These are phyloP conservation scores for Andrena flavipes DNA, from an alignment of 2,888 invertebrate genomes.

Conservation along the genomic window DNA sequence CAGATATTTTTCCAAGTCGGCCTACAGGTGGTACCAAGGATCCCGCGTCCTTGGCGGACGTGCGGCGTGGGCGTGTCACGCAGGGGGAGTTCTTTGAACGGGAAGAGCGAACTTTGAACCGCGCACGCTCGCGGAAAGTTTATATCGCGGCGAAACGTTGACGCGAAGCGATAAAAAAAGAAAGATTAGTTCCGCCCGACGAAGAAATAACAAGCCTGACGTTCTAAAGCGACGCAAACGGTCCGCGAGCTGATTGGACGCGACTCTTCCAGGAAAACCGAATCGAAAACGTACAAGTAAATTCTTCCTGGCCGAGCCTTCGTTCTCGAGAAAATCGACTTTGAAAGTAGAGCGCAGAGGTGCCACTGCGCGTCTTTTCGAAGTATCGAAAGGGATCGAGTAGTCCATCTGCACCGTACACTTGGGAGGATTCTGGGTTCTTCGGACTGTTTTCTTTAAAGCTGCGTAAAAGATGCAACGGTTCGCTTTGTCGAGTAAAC, in stretches of 20 bases:
- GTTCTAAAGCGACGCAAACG: background rate
- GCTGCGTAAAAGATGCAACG: background rate
- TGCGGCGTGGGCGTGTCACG: background rate
- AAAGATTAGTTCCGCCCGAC: background rate
- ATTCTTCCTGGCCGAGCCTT: too few species aligned
- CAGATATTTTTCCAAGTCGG: constrained; percentile 1
- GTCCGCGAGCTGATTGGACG: background rate
- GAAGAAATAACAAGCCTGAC: background rate
- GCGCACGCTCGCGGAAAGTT: background rate
- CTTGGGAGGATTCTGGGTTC: too few species aligned
- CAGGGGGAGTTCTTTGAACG: background rate
- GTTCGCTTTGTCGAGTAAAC: background rate
- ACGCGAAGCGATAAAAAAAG: background rate
- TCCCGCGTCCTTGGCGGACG: constrained; percentile 23
- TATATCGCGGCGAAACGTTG: constrained; percentile 20
- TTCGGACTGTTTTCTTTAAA: too few species aligned
- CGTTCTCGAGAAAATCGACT: background rate
- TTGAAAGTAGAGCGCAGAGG: background rate
- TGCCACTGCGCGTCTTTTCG: too few species aligned
- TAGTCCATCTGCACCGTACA: too few species aligned
- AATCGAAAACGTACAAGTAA: background rate
- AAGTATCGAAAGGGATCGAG: too few species aligned
- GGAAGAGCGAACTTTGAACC: constrained; percentile 26
- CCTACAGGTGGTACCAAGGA: constrained; percentile 26
- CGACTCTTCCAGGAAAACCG: background rate